These are phyloP conservation scores for human (Homo sapiens) DNA, from an alignment of 2,113 vertebrate species.

Conservation along the genomic window GRCh38 chr5:61550001-61550500, in stretches of 20 bases:
- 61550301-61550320: not conserved
- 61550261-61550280: not conserved
- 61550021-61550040: not conserved
- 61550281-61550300: not conserved
- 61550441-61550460: not conserved
- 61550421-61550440: not conserved
- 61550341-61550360: not conserved
- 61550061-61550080: not conserved
- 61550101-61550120: not conserved
- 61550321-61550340: not conserved
- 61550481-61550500: not conserved
- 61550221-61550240: not conserved
- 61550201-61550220: not conserved
- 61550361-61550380: not conserved
- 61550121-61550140: not conserved
- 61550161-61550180: too few species aligned
- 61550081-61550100: not conserved
- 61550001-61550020: not conserved
- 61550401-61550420: not conserved
- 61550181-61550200: not conserved
- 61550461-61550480: not conserved
- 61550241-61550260: not conserved
- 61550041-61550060: not conserved
- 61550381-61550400: not conserved
- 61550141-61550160: not conserved